Conservation (phyloP, 2,797 vertebrate species). For the Odontamblyopus lacepedii region DNA sequence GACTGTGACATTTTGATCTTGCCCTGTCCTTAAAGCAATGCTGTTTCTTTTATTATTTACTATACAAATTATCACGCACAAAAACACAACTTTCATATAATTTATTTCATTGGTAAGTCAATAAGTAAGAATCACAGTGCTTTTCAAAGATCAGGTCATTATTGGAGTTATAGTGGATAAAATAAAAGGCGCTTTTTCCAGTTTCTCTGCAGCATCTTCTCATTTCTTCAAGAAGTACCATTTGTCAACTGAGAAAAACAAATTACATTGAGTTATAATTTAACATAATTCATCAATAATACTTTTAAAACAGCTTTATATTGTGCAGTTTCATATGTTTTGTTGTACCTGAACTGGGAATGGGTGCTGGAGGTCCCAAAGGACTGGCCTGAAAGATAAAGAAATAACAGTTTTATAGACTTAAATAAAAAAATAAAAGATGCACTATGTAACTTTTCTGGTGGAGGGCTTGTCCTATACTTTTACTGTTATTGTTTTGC, state of each 20-base stretch:
- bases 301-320: not conserved
- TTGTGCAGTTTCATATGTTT: not conserved
- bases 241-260: constrained; percentile 81
- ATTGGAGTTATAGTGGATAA: constrained; percentile 1
- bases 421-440: too few species aligned
- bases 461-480: too few species aligned
- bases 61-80: too few species aligned
- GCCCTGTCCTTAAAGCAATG: too few species aligned
- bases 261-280: not conserved
- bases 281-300: not conserved
- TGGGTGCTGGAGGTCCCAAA: constrained; percentile 74
- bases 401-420: not conserved
- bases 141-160: not conserved
- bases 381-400: constrained; percentile 72
- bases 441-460: too few species aligned
- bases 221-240: constrained; percentile 89
- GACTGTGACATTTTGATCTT: too few species aligned
- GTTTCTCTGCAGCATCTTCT: constrained; percentile 36
- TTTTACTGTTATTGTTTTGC: too few species aligned
- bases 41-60: too few species aligned
- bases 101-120: constrained; percentile 38
- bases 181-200: not conserved
- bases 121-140: not conserved
- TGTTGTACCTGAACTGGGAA: constrained; percentile 83
- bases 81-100: not conserved